phyloP scores from a whole-genome alignment of 2,113 vertebrate species.

The Polyodon spathula region DNA sequence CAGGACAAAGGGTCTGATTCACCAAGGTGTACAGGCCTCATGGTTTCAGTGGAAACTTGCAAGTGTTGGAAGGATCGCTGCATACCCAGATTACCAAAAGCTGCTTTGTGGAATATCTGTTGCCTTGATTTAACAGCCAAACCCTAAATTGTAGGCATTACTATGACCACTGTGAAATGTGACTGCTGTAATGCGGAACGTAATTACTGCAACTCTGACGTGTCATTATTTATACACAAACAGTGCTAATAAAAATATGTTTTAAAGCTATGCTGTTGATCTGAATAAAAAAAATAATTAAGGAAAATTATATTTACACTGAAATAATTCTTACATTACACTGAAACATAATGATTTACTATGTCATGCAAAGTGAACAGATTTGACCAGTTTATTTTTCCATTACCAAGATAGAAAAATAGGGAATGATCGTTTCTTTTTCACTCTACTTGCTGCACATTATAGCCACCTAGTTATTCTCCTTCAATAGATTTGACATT shows the following conservation, averaged over 20 bases:
- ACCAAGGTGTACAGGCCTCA: not conserved
- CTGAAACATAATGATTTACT: too few species aligned
- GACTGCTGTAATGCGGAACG: conserved; percentile 8
- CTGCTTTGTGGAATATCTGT: conserved; percentile 14
- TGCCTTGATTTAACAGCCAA: conserved; percentile 15
- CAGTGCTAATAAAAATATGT: not conserved
- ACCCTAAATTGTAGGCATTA: conserved; percentile 17
- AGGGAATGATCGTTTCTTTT: too few species aligned
- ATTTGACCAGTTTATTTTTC: too few species aligned
- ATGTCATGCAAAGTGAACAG: too few species aligned
- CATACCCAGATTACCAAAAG: conserved; percentile 17
- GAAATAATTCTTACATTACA: not conserved
- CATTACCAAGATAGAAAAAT: too few species aligned
- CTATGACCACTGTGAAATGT: conserved; percentile 8
- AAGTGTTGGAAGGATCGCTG: conserved; percentile 9
- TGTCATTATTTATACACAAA: conserved; percentile 8
- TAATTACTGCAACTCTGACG: not conserved
- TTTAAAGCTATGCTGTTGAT: not conserved
- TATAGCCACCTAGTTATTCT: too few species aligned
- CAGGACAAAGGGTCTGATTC: conserved; percentile 10
- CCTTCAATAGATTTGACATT: too few species aligned
- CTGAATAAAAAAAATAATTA: not conserved
- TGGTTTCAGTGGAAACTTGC: conserved; percentile 8
- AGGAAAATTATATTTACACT: not conserved
- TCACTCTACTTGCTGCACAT: too few species aligned